These are phyloP conservation scores for Ranitomeya imitator DNA, from an alignment of 2,113 vertebrate species.

Conservation along the genomic window DNA sequence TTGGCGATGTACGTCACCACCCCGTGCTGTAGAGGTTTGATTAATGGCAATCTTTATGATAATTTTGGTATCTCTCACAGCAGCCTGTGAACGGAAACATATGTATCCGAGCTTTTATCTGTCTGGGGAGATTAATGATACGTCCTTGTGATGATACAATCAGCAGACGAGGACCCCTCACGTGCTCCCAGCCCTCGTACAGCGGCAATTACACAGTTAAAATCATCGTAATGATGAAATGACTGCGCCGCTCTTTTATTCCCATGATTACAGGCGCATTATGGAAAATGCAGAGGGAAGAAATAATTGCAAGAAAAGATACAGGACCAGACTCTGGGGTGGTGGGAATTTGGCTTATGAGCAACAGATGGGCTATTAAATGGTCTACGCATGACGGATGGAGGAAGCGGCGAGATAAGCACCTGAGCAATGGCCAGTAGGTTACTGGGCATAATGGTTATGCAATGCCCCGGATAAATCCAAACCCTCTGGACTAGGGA, in stretches of 20 bases:
- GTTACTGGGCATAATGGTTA: not conserved
- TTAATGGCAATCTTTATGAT: slow-evolving; percentile 33
- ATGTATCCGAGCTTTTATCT: slow-evolving; percentile 21
- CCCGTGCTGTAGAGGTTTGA: not conserved
- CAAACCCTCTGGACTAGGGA: not conserved
- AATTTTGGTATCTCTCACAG: slow-evolving; percentile 12
- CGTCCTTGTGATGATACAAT: not conserved
- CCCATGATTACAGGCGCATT: not conserved
- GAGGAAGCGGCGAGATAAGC: not conserved
- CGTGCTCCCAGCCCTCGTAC: not conserved
- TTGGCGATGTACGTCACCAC: not conserved
- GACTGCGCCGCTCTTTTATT: not conserved
- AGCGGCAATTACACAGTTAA: not conserved
- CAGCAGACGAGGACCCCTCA: not conserved
- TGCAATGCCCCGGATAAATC: not conserved
- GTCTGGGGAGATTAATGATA: slow-evolving; percentile 25
- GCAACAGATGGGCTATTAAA: not conserved
- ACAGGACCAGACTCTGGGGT: not conserved
- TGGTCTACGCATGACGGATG: no score
- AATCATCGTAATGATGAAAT: not conserved
- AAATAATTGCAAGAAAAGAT: not conserved
- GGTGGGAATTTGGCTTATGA: not conserved
- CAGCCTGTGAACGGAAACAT: slow-evolving; percentile 34
- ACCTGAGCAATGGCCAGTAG: not conserved
- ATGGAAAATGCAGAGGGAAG: not conserved